Conservation (phyloP, 2,888 invertebrate species). For the Coelopa pilipes region DNA sequence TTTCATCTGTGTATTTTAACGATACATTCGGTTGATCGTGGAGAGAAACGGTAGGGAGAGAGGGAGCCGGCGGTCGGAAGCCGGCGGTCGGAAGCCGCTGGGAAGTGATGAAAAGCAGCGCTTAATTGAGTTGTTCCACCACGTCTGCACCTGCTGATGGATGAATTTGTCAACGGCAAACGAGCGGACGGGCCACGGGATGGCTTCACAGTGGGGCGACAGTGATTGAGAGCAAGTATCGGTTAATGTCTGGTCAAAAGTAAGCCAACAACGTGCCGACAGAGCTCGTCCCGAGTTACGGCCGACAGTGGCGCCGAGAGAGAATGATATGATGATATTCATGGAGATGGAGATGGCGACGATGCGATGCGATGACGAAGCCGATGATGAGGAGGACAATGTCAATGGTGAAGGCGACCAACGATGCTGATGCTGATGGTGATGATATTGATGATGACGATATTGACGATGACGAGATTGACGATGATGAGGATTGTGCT, state of each 20-base stretch:
- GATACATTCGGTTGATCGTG: too few species aligned
- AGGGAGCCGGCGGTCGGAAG: too few species aligned
- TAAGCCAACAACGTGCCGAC: conserved; percentile 14
- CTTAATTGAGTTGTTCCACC: conserved; percentile 16
- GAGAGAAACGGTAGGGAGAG: too few species aligned
- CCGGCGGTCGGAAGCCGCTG: too few species aligned
- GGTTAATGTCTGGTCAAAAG: neutral
- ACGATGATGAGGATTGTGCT: too few species aligned
- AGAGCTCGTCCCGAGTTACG: neutral
- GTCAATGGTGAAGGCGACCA: too few species aligned
- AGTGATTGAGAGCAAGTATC: neutral
- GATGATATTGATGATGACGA: too few species aligned
- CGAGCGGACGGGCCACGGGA: neutral
- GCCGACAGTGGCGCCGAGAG: neutral
- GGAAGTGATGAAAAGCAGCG: neutral
- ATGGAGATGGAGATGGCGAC: too few species aligned
- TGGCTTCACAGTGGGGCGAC: neutral
- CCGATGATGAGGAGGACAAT: too few species aligned
- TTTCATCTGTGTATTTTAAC: neutral
- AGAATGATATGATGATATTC: neutral
- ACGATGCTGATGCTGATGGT: too few species aligned
- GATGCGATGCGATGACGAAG: too few species aligned
- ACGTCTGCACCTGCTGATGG: conserved; percentile 9
- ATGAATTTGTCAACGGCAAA: conserved; percentile 22
- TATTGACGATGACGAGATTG: too few species aligned